phyloP scores from a whole-genome alignment of 2,888 invertebrate genomes.

The Thymelicus sylvestris region DNA sequence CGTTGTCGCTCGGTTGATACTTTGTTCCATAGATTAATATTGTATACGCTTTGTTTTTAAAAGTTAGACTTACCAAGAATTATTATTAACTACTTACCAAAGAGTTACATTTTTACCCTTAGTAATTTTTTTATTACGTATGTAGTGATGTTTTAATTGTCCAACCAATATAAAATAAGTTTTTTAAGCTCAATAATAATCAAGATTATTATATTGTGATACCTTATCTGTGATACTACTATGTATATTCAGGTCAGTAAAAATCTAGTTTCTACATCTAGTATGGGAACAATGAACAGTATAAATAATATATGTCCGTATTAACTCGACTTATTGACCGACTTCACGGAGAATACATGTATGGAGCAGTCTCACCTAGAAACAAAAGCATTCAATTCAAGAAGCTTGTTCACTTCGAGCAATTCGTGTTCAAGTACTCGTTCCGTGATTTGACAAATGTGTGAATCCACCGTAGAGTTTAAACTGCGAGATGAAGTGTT shows the following conservation, averaged over 20 bases:
- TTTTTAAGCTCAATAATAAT: no score
- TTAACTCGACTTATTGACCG: not conserved
- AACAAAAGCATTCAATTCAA: conserved; percentile 5
- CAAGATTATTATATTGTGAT: no score
- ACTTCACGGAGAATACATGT: not conserved
- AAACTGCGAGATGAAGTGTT: not conserved
- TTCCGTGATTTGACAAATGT: conserved; percentile 5
- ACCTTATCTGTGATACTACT: no score
- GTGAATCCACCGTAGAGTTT: not conserved
- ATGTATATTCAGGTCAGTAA: no score
- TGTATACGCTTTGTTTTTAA: not conserved
- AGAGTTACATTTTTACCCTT: no score
- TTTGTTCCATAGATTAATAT: not conserved
- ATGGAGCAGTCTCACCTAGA: not conserved
- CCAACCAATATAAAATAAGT: no score
- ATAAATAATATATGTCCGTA: no score
- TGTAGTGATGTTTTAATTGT: no score
- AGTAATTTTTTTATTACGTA: no score
- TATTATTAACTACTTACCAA: no score
- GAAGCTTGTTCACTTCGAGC: conserved; percentile 1
- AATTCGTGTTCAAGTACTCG: conserved; percentile 18
- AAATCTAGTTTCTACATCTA: no score
- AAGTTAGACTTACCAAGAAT: not conserved
- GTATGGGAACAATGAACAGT: no score
- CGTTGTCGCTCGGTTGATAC: conserved; percentile 24